Evolutionary conservation across 2,113 vertebrate genomes (phyloP).

Genomic region (Aplodontia rufa): DNA sequence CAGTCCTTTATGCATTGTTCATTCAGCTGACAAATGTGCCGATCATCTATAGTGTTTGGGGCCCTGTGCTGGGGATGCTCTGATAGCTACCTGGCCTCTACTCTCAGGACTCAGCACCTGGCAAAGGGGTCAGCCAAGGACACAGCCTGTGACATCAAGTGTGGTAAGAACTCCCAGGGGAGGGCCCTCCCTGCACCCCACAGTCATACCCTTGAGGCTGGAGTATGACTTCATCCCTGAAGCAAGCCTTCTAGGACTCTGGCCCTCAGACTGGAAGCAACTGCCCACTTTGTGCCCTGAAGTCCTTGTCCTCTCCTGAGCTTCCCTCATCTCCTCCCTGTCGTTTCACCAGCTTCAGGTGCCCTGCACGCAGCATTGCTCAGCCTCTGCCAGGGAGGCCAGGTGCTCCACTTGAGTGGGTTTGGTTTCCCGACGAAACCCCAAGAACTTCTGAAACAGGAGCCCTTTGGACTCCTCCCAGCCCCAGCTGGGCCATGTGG

Average conservation of each 20-base stretch:
- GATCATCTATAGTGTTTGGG: fast-evolving
- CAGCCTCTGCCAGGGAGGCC: background rate
- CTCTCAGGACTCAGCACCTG: background rate
- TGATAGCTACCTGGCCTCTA: background rate
- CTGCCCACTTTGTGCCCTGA: background rate
- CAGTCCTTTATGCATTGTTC: background rate
- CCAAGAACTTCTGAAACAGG: background rate
- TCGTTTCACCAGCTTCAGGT: background rate
- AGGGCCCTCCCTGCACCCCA: background rate
- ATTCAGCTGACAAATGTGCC: background rate
- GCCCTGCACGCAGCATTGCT: background rate
- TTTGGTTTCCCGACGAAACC: background rate
- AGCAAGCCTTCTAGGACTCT: background rate
- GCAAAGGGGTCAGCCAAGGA: background rate
- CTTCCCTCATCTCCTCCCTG: background rate
- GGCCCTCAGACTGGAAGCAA: background rate
- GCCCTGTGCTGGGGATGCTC: background rate
- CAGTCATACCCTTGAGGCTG: background rate
- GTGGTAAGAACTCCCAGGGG: background rate
- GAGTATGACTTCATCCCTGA: background rate
- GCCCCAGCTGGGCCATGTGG: background rate
- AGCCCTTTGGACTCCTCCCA: background rate
- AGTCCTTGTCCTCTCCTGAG: background rate
- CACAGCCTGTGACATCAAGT: background rate
- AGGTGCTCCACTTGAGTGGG: background rate